Percentiles rank a stretch among this genome's conserved stretches.
Conservation (phyloP, 2,797 vertebrate genomes). For the Sciaenops ocellatus region DNA sequence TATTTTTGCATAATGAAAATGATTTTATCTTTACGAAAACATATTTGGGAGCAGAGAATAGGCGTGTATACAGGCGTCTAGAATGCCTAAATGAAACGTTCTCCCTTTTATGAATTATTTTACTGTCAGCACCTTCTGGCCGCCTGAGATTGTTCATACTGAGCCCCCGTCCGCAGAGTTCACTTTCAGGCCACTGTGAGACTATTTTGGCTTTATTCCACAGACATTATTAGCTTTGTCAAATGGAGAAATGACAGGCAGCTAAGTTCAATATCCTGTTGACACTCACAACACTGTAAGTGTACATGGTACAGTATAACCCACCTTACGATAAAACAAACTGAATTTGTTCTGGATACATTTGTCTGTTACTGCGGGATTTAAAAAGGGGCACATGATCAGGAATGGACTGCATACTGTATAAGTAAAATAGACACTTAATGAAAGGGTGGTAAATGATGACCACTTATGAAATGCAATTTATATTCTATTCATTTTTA, state of each 20-base stretch:
- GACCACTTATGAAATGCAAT: too few species aligned
- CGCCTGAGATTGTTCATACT: not conserved
- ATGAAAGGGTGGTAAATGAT: not conserved
- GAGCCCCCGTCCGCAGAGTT: not conserved
- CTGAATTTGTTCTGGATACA: not conserved
- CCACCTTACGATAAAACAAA: not conserved
- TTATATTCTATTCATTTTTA: not conserved
- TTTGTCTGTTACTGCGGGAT: not conserved
- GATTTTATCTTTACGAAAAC: slow-evolving; percentile 7
- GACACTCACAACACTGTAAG: slow-evolving; percentile 5
- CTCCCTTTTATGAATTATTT: not conserved
- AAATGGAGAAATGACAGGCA: slow-evolving; percentile 5
- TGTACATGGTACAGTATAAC: not conserved
- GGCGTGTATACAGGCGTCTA: not conserved
- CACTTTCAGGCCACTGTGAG: not conserved
- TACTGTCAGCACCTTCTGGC: not conserved
- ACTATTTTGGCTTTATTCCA: not conserved
- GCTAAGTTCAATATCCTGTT: not conserved
- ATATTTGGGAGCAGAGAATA: not conserved
- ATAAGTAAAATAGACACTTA: not conserved
- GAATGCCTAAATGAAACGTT: not conserved
- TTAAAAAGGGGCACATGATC: not conserved
- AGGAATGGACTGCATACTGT: not conserved
- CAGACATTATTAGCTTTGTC: slow-evolving; percentile 1
- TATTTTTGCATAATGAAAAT: slow-evolving; percentile 9